Conservation (phyloP, 2,888 invertebrate genomes). For the Meiosimyza decipiens region DNA sequence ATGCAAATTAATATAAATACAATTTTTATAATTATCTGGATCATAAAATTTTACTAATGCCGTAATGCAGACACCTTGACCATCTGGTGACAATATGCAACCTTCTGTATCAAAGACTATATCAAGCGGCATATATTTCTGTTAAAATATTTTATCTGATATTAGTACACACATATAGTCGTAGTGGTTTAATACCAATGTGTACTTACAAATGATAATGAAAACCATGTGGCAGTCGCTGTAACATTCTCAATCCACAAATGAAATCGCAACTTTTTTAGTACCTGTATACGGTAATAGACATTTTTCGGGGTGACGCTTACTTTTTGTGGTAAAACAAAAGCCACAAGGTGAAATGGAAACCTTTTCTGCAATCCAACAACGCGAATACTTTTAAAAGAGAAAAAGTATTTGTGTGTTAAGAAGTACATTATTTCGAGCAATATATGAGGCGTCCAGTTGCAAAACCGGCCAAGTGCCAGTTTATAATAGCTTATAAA, state of each 20-base stretch:
- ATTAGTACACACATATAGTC: slow-evolving; percentile 12
- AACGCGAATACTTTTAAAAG: slow-evolving; percentile 49
- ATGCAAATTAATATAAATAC: slow-evolving; percentile 50
- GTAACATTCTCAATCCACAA: slow-evolving; percentile 58
- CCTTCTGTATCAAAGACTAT: slow-evolving; percentile 47
- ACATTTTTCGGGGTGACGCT: slow-evolving; percentile 45
- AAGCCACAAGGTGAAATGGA: slow-evolving; percentile 53
- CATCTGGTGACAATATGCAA: slow-evolving; percentile 51
- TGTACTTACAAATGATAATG: slow-evolving; percentile 53
- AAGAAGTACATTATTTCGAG: too few relatives aligned
- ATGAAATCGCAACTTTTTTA: slow-evolving; percentile 44
- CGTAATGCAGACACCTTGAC: slow-evolving; percentile 54
- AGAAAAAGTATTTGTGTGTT: background rate
- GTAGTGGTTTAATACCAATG: background rate
- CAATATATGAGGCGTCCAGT: too few relatives aligned
- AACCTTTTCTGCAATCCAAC: slow-evolving; percentile 52
- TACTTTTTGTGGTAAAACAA: slow-evolving; percentile 55
- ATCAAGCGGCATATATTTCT: slow-evolving; percentile 45
- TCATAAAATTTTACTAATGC: slow-evolving; percentile 52
- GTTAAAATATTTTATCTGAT: slow-evolving; percentile 23
- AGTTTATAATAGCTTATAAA: too few relatives aligned
- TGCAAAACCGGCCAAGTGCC: too few relatives aligned
- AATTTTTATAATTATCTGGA: slow-evolving; percentile 57
- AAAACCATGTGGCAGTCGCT: slow-evolving; percentile 56
- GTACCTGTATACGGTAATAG: slow-evolving; percentile 47